Evolutionary conservation across 2,113 vertebrate species (phyloP).

Genomic region (Cochlearius cochlearius): DNA sequence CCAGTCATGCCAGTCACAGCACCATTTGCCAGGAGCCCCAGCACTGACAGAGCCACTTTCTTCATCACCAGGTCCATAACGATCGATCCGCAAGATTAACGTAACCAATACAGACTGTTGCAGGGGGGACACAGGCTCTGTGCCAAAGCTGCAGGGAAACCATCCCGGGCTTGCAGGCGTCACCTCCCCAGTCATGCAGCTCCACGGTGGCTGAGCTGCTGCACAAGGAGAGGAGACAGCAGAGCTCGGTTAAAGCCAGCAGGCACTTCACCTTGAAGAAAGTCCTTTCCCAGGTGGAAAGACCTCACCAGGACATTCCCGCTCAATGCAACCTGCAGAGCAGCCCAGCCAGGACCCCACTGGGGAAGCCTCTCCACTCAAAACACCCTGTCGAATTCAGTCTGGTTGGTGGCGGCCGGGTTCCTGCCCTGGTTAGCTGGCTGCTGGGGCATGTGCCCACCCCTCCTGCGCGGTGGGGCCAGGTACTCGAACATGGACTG

Average conservation of each 20-base stretch:
- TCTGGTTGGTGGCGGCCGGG: slow-evolving; percentile 90
- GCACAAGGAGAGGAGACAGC: neutral
- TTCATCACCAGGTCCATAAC: neutral
- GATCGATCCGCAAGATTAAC: neutral
- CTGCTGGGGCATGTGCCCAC: slow-evolving; percentile 94
- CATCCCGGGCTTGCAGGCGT: rapidly evolving
- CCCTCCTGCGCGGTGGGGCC: slow-evolving; percentile 88
- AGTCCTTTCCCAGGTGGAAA: neutral
- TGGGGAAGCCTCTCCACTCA: slow-evolving; percentile 52
- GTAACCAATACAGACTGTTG: neutral
- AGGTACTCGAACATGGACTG: slow-evolving; percentile 99
- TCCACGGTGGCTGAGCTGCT: rapidly evolving
- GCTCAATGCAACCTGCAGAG: slow-evolving; percentile 58
- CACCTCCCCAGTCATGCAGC: neutral
- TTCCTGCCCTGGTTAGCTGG: slow-evolving; percentile 93
- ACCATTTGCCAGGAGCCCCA: neutral
- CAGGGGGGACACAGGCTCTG: neutral
- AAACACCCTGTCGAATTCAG: slow-evolving; percentile 95
- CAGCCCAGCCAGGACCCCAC: neutral
- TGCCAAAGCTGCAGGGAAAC: neutral
- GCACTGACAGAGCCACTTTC: neutral
- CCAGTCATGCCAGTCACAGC: neutral
- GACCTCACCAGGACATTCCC: neutral
- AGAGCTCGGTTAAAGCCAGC: neutral
- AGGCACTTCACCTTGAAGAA: neutral